Evolutionary conservation across 2,888 invertebrate species (phyloP).

Genomic region (Macropis europaea): DNA sequence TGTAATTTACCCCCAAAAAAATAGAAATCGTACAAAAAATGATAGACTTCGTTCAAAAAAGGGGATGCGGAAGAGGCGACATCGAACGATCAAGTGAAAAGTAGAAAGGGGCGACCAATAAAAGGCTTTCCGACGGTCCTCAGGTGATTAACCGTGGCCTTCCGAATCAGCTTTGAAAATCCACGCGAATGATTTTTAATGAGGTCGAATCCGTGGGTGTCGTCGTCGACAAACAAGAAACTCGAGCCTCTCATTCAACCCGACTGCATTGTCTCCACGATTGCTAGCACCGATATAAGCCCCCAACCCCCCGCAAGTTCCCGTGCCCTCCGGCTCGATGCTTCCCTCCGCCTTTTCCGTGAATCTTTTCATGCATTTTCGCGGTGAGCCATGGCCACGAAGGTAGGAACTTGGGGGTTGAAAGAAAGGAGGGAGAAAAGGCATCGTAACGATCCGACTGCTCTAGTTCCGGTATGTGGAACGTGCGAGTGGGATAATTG

Average conservation of each 20-base stretch:
- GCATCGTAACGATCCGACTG: slow-evolving; percentile 60
- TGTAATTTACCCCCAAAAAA: too few species aligned
- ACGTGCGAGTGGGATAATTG: slow-evolving; percentile 64
- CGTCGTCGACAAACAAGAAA: slow-evolving; percentile 26
- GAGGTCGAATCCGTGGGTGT: slow-evolving; percentile 34
- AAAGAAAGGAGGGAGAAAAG: slow-evolving; percentile 25
- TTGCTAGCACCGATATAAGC: slow-evolving; percentile 38
- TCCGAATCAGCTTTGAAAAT: slow-evolving; percentile 38
- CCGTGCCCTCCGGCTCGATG: slow-evolving; percentile 13
- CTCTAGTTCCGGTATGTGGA: slow-evolving; percentile 63
- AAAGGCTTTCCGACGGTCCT: slow-evolving; percentile 25
- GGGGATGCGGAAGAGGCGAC: too few species aligned
- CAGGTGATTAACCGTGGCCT: slow-evolving; percentile 46
- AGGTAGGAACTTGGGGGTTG: neutral
- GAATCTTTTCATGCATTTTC: slow-evolving; percentile 51
- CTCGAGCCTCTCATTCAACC: slow-evolving; percentile 32
- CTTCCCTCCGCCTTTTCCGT: slow-evolving; percentile 17
- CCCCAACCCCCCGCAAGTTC: neutral
- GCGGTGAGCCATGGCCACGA: slow-evolving; percentile 34
- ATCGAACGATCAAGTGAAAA: slow-evolving; percentile 12
- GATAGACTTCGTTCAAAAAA: neutral
- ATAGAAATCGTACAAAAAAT: too few species aligned
- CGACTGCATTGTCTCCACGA: slow-evolving; percentile 37
- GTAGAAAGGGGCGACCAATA: slow-evolving; percentile 18
- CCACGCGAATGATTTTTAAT: slow-evolving; percentile 42